These are phyloP conservation scores for Imbricaverruca yamaguchii DNA, from an alignment of 2,888 invertebrate genomes.

Conservation along the genomic window DNA sequence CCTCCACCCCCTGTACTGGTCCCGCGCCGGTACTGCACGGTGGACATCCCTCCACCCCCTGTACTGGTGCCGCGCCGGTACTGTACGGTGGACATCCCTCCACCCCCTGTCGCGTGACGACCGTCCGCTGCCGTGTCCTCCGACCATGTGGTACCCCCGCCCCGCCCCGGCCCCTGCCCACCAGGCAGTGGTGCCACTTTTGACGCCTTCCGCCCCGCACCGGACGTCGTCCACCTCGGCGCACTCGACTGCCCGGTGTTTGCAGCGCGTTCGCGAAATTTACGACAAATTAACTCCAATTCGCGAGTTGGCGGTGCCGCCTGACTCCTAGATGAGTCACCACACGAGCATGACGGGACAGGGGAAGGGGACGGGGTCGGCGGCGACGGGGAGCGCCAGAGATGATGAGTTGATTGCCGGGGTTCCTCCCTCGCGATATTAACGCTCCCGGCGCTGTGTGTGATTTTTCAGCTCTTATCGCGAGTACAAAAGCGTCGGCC, in stretches of 20 bases:
- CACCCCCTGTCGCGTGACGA: too few relatives aligned
- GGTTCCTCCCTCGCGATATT: not conserved
- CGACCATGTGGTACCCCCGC: too few relatives aligned
- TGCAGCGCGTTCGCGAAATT: not conserved
- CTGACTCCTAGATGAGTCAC: not conserved
- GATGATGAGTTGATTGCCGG: not conserved
- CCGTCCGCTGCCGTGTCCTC: too few relatives aligned
- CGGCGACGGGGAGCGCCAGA: not conserved
- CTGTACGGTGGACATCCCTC: too few relatives aligned
- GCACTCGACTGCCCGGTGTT: not conserved
- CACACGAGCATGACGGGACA: not conserved
- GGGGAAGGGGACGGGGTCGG: not conserved
- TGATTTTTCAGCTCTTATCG: constrained; percentile 5
- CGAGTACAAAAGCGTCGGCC: constrained; percentile 1
- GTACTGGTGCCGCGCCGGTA: too few relatives aligned
- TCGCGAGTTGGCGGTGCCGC: not conserved
- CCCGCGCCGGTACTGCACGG: too few relatives aligned
- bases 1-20: too few relatives aligned
- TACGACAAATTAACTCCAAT: not conserved
- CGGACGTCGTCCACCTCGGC: too few relatives aligned
- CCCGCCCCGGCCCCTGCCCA: too few relatives aligned
- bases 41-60: too few relatives aligned
- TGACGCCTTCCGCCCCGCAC: too few relatives aligned
- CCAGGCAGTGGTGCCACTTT: too few relatives aligned
- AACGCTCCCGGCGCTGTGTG: not conserved